phyloP scores from a whole-genome alignment of 2,888 invertebrate species.

The Ariolimax columbianus region DNA sequence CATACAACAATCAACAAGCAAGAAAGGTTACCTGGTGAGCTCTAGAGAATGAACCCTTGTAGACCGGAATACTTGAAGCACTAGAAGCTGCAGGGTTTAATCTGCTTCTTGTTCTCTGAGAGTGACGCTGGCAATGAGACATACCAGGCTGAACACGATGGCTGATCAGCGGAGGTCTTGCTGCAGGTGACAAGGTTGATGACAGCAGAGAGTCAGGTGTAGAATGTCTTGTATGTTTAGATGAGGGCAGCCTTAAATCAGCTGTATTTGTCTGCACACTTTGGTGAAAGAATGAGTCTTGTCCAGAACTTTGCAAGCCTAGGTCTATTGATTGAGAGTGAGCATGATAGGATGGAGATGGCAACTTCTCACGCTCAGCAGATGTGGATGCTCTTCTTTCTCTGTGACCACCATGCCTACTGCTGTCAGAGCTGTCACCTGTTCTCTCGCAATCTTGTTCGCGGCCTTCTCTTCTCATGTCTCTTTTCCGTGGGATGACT shows the following conservation, averaged over 20 bases:
- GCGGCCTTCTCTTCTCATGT: background rate
- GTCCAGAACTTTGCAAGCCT: background rate
- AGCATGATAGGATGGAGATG: background rate
- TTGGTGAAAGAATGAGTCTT: background rate
- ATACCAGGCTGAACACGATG: slow-evolving; percentile 10
- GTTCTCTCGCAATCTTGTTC: background rate
- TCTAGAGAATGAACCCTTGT: background rate
- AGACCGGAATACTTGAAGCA: slow-evolving; percentile 21
- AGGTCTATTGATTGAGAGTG: background rate
- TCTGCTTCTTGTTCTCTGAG: slow-evolving; percentile 2
- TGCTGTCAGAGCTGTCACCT: background rate
- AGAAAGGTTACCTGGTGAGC: background rate
- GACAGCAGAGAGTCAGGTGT: background rate
- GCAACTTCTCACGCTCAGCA: background rate
- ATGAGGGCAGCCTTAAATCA: background rate
- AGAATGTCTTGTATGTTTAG: slow-evolving; percentile 24
- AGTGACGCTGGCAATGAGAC: background rate
- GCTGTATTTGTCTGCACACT: slow-evolving; percentile 11
- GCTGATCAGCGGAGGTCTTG: background rate
- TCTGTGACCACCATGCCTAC: background rate
- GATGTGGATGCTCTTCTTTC: background rate
- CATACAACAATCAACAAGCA: too few relatives aligned
- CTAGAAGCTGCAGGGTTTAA: background rate
- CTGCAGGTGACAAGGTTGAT: background rate
- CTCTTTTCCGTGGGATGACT: slow-evolving; percentile 17